Conservation (phyloP, 2,888 invertebrate species). For the Plagiodera versicolora region DNA sequence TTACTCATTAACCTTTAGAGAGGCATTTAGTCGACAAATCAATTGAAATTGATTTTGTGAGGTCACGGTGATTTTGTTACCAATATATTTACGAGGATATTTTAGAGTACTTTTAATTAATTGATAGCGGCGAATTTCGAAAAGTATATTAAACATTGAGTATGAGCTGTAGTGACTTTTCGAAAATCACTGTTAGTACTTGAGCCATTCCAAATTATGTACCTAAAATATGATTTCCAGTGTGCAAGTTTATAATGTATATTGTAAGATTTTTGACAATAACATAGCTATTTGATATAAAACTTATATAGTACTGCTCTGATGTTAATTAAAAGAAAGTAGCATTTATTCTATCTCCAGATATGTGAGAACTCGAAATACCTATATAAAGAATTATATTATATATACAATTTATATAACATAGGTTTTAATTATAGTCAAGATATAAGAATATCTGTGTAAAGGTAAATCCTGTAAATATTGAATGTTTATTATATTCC, state of each 20-base stretch:
- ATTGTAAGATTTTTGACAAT: constrained; percentile 56
- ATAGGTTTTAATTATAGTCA: constrained; percentile 51
- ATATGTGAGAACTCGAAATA: constrained; percentile 51
- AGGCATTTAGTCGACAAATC: constrained; percentile 50
- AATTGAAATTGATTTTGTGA: constrained; percentile 39
- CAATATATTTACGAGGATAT: constrained; percentile 36
- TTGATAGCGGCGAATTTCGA: no score
- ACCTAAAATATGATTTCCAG: constrained; percentile 54
- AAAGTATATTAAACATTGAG: no score
- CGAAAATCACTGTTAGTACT: constrained; percentile 20
- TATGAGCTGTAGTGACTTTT: constrained; percentile 7
- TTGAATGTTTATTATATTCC: constrained; percentile 43
- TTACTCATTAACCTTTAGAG: constrained; percentile 51
- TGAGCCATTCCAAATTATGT: constrained; percentile 56
- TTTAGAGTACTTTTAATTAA: constrained; percentile 31
- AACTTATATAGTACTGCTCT: constrained; percentile 50
- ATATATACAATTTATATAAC: constrained; percentile 52
- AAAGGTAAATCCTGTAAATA: constrained; percentile 51
- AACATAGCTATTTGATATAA: constrained; percentile 57
- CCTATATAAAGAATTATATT: constrained; percentile 43
- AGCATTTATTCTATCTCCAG: constrained; percentile 55
- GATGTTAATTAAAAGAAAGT: constrained; percentile 50
- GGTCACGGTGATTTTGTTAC: constrained; percentile 52
- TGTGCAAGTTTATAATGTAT: constrained; percentile 46
- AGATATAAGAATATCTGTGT: constrained; percentile 51